Evolutionary conservation across 2,888 invertebrate genomes (phyloP).

Genomic region (Harpalus rufipes): DNA sequence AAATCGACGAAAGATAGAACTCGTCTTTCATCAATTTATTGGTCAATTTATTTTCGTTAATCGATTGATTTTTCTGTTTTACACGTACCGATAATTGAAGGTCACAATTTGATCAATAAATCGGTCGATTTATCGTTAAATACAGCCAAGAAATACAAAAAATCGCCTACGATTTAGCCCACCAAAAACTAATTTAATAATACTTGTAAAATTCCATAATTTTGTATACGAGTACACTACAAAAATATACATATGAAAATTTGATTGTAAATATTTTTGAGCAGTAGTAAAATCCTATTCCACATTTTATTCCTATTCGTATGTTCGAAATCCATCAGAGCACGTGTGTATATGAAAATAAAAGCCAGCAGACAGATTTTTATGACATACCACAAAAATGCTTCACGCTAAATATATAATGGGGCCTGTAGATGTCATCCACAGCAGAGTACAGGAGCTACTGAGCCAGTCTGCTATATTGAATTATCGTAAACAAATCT

Average conservation of each 20-base stretch:
- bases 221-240: no score
- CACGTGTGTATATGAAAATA: constrained; percentile 56
- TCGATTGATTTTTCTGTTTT: no score
- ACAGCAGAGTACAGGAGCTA: background rate
- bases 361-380: constrained; percentile 51
- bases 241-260: no score
- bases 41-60: no score
- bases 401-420: constrained; percentile 53
- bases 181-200: background rate
- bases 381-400: constrained; percentile 58
- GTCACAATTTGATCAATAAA: no score
- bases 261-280: background rate
- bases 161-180: no score
- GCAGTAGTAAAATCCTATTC: background rate
- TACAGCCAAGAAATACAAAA: background rate
- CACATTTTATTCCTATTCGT: background rate
- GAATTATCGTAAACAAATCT: no score
- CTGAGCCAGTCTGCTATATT: no score
- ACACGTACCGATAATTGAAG: no score
- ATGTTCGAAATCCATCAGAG: background rate
- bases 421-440: constrained; percentile 20
- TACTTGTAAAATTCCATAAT: background rate
- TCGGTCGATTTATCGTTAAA: no score
- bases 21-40: no score
- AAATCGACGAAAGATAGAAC: no score